Evolutionary conservation across 2,797 vertebrate species (phyloP).

Genomic region (Rhinatrema bivittatum): DNA sequence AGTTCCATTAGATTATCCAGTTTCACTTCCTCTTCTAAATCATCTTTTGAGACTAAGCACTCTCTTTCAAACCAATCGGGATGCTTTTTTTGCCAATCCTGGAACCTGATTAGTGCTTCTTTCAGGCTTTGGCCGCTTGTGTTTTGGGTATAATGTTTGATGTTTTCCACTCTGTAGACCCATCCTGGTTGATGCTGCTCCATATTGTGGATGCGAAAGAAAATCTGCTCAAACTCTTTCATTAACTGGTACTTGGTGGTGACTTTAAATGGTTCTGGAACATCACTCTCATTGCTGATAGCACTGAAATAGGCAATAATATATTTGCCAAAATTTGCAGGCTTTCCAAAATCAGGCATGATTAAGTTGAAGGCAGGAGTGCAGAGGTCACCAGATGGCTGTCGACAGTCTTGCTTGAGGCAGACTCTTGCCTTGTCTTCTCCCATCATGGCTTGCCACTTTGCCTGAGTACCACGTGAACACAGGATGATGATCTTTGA

Average conservation of each 20-base stretch:
- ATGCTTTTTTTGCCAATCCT: conserved; percentile 60
- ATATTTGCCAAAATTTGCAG: conserved; percentile 77
- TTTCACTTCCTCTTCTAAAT: conserved; percentile 26
- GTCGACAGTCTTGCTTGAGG: conserved; percentile 67
- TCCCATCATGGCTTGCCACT: conserved; percentile 86
- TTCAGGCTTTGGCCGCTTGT: conserved; percentile 65
- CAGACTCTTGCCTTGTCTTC: conserved; percentile 34
- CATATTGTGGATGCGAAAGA: conserved; percentile 80
- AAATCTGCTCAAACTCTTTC: conserved; percentile 86
- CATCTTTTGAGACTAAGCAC: too few relatives aligned
- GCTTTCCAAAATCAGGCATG: conserved; percentile 77
- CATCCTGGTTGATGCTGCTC: conserved; percentile 83
- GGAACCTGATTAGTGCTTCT: conserved; percentile 69
- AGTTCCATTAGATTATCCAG: conserved; percentile 13
- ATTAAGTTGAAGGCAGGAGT: conserved; percentile 81
- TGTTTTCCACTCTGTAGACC: conserved; percentile 66
- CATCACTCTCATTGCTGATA: conserved; percentile 61
- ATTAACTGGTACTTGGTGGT: conserved; percentile 77
- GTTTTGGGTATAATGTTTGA: conserved; percentile 68
- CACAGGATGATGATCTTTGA: conserved; percentile 87
- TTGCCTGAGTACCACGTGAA: conserved; percentile 80
- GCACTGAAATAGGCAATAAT: conserved; percentile 83
- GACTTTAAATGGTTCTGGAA: conserved; percentile 80
- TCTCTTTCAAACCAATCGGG: conserved; percentile 82
- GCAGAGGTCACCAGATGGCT: conserved; percentile 75